phyloP scores from a whole-genome alignment of 2,113 vertebrate genomes.

The Garra rufa region DNA sequence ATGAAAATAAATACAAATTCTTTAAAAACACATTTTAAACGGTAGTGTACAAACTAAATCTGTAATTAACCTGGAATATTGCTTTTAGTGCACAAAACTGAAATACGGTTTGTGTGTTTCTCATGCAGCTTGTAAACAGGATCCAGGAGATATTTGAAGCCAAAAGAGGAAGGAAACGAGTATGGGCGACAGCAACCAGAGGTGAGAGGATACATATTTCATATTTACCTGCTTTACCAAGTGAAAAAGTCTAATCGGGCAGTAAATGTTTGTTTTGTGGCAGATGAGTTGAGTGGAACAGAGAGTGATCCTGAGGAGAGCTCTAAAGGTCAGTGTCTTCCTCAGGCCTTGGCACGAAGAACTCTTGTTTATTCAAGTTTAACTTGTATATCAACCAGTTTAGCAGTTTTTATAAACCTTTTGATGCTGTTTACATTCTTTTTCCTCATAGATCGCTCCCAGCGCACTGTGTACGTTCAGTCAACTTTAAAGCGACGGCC shows the following conservation, averaged over 20 bases:
- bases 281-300: conserved; percentile 93
- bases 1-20: too few relatives aligned
- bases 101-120: conserved; percentile 38
- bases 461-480: conserved; percentile 81
- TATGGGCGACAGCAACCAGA: conserved; percentile 78
- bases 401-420: background rate
- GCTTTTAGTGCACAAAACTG: background rate
- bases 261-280: conserved; percentile 57
- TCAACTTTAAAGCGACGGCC: conserved; percentile 84
- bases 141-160: conserved; percentile 93
- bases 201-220: conserved; percentile 71
- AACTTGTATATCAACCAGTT: background rate
- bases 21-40: background rate
- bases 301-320: conserved; percentile 92
- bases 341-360: background rate
- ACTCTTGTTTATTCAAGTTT: conserved; percentile 1
- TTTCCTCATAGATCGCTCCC: conserved; percentile 74
- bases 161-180: conserved; percentile 89
- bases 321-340: conserved; percentile 81
- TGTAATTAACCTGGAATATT: background rate
- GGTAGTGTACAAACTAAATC: background rate
- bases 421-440: conserved; percentile 32
- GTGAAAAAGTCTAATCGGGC: background rate
- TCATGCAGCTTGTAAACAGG: conserved; percentile 85
- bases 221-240: background rate